Conservation (phyloP, 2,113 vertebrate species). For the Odocoileus hemionus region DNA sequence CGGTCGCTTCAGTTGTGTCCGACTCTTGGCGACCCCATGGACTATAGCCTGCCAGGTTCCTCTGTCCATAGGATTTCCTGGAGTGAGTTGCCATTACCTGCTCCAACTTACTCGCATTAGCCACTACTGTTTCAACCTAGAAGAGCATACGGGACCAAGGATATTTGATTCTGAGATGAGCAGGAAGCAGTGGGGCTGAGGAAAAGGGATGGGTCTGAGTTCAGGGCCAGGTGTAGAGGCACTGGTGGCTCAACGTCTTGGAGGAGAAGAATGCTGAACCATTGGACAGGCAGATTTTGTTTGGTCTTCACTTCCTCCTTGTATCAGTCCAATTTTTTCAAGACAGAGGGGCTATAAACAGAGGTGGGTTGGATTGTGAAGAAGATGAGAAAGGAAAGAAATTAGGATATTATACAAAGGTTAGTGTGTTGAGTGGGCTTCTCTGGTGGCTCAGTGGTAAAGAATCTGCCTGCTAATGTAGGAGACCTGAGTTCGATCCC, state of each 20-base stretch:
- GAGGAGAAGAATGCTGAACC: neutral
- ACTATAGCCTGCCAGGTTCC: neutral
- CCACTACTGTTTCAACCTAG: neutral
- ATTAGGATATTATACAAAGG: neutral
- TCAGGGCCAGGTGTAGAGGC: neutral
- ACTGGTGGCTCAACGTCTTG: rapidly evolving
- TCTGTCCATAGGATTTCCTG: neutral
- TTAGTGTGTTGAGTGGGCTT: neutral
- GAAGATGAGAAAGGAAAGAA: neutral
- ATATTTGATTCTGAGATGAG: neutral
- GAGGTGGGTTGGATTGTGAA: neutral
- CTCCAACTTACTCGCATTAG: neutral
- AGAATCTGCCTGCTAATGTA: neutral
- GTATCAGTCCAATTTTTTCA: neutral
- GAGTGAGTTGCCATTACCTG: neutral
- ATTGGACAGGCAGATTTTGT: neutral
- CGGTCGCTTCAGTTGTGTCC: neutral
- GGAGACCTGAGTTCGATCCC: neutral
- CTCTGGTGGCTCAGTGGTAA: neutral
- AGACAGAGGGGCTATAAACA: neutral
- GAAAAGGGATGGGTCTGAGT: neutral
- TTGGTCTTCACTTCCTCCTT: neutral
- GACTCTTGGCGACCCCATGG: neutral
- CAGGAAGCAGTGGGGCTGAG: neutral
- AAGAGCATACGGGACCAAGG: neutral